These are phyloP conservation scores for Rotaria sp. DNA, from an alignment of 2,888 invertebrate species.

Conservation along the genomic window DNA sequence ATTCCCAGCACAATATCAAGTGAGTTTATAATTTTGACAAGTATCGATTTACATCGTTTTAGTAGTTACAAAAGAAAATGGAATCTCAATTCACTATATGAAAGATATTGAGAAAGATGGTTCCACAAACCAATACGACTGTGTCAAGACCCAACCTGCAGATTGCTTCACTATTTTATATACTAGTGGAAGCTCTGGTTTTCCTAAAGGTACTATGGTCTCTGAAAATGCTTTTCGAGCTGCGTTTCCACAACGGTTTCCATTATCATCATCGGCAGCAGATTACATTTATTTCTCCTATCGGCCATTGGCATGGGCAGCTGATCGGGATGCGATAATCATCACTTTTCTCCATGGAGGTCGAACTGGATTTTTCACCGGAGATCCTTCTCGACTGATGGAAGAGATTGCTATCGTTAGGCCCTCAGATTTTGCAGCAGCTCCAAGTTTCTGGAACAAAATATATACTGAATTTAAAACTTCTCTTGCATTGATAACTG, in stretches of 20 bases:
- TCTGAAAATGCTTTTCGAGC: neutral
- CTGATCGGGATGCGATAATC: neutral
- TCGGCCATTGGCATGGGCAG: neutral
- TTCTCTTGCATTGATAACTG: neutral
- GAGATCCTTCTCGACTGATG: neutral
- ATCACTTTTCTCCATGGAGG: neutral
- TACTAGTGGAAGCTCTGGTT: neutral
- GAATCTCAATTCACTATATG: neutral
- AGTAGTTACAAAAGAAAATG: neutral
- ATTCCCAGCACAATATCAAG: neutral
- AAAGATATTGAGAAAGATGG: neutral
- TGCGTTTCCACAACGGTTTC: neutral
- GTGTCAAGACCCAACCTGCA: neutral
- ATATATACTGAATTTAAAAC: neutral
- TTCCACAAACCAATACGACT: neutral
- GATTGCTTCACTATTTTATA: neutral
- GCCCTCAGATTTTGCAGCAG: neutral
- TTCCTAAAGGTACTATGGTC: neutral
- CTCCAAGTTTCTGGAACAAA: conserved; percentile 7
- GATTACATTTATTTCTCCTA: neutral
- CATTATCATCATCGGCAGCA: too few species aligned
- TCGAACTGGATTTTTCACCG: neutral
- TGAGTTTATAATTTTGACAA: neutral
- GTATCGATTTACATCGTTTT: too few species aligned
- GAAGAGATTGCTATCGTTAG: neutral